Base-by-base conservation (phyloP, 1,140 invertebrate species). In the Teleopsis dalmanni region DNA sequence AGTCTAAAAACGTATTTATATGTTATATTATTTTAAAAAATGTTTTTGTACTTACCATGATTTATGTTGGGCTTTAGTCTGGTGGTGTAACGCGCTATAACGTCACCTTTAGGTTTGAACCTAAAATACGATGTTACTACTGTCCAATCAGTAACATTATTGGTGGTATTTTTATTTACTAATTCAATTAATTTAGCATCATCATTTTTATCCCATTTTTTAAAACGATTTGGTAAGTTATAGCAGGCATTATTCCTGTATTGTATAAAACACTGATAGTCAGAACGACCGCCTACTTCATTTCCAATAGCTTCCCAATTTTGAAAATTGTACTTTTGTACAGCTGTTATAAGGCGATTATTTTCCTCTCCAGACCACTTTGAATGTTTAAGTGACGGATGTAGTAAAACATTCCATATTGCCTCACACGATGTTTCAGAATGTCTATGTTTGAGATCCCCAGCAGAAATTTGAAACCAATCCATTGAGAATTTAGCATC, bases 341-440 rank as follows among this genome's bases (percentile, higher is more conserved):
- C 79, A 14, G 78, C 62, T 42, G 59, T 51, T 41, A 75, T 59
- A 31, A 86, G 54, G 19, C 58, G 51, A 0, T 56, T 55, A 57
- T 81, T 78, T 62, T 86, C 84, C n/a, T 64, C 57, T 18, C 59
- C 57, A 2, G 64, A 73, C 82, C 83, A 87, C 21, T 65, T 64
- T 4, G 53, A 60, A 51, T 81, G 84, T 45, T 80, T 84, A 13
- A 85, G 75, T 7, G 72, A 57, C 0, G 83, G 84, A 58, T 82
- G 78, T 43, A 85, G 57, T 57, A 78, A 84, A 14, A 80, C 70
- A 46, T 78, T 76, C 85, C 85, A 87, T 59, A 84, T 76, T 0
- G 75, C 74, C 35, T 72, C 57, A 57, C 79, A 82, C 57, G 78
- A 79, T 2, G 69, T 61, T 0, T 73, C 57, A 1, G 72, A 72